Evolutionary conservation across 1,140 invertebrate species (phyloP), one percentile per base, ranked within the genome.

Genomic region (Drosophila lacteicornis): DNA sequence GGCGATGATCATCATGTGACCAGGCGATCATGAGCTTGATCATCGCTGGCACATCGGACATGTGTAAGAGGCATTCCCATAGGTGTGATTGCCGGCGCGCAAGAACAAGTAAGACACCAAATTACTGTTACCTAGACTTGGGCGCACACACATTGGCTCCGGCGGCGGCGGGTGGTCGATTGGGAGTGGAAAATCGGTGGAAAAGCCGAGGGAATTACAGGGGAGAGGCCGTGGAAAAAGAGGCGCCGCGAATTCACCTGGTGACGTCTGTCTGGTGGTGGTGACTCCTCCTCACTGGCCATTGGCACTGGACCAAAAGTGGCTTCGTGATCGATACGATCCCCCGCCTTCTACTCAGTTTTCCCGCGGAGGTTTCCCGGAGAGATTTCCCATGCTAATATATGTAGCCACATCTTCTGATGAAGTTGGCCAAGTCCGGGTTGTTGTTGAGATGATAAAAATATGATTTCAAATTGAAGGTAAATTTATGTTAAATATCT

Each of bases 91-190:
- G 85, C 79, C 66, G 85, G 85, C 85, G 85, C 85, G 85, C 85
- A 76, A 85, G 82, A 90, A 90, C 85, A 90, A 88, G 85, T 79
- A 88, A 88, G 88, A 88, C 84, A 84, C 84, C 78, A 90, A 90
- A 88, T 88, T 85, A 88, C 84, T 88, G 84, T 88, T 88, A 88
- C 74, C 55, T 50, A 77, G 42, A 58, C 60, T 30, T 11, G 33
- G 33, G 9, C 22, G 42, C 8, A 33, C 27, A 19, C 22, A 15
- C 22, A 27, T 3, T 2, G 36, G 8, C 12, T 12, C 15, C 47
- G 15, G 15, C 53, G 36, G 13, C 53, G 53, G 53, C 53, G 53
- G 53, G 53, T 56, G 53, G 53, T 56, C 53, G 36, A 56, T 56
- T 36, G 68, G 43, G 53, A 45, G 47, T 30, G 42, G 47, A 47